Conservation (phyloP, 2,888 invertebrate species). For the Himalopsyche tibetana region DNA sequence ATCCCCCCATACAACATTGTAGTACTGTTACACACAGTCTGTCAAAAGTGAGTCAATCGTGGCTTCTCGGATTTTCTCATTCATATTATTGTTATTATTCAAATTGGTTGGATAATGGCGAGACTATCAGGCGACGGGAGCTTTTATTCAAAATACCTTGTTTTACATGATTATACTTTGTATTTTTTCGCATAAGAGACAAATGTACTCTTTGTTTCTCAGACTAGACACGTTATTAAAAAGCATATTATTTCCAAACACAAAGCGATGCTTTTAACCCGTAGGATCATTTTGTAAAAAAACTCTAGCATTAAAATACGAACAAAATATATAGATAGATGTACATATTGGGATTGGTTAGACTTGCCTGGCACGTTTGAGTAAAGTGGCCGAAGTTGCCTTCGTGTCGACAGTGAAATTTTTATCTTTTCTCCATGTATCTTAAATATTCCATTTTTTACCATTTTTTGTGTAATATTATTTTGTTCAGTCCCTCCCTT, state of each 20-base stretch:
- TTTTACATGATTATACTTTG: not conserved
- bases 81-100: slow-evolving; percentile 22
- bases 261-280: not conserved
- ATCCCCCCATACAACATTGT: slow-evolving; percentile 10
- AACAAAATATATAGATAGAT: no score
- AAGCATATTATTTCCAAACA: not conserved
- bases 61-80: slow-evolving; percentile 2
- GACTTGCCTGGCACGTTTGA: no score
- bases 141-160: not conserved
- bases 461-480: no score
- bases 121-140: not conserved
- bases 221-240: not conserved
- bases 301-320: no score
- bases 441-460: no score
- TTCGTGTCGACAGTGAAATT: no score
- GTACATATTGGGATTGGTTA: no score
- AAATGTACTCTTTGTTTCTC: not conserved
- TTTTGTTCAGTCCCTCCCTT: no score
- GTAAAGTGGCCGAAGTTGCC: no score
- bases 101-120: slow-evolving; percentile 22
- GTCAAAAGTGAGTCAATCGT: slow-evolving; percentile 20
- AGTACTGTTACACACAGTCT: slow-evolving; percentile 9
- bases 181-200: not conserved
- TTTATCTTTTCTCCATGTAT: no score
- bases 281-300: no score